phyloP scores from a whole-genome alignment of 2,888 invertebrate genomes.

The Mesochorus sp. region DNA sequence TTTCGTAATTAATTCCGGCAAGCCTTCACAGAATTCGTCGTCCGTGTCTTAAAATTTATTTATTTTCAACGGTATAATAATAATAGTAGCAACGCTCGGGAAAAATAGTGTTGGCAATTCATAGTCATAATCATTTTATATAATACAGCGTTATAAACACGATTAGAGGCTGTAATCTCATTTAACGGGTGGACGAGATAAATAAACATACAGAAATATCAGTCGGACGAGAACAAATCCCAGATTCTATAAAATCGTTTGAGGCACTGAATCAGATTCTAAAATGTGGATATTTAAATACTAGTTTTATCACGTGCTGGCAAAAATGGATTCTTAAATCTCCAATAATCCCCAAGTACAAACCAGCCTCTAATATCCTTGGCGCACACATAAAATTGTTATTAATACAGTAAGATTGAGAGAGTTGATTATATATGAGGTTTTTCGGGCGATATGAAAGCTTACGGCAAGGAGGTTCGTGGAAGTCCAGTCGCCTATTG shows the following conservation, averaged over 20 bases:
- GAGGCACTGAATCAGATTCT: too few relatives aligned
- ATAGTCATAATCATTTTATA: not conserved
- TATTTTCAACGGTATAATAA: conserved; percentile 1
- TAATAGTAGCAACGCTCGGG: not conserved
- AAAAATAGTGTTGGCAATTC: not conserved
- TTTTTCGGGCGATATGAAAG: conserved; percentile 67
- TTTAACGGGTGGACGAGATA: too few relatives aligned
- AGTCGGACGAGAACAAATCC: too few relatives aligned
- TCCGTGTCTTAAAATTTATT: conserved; percentile 18
- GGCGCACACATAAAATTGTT: conserved; percentile 67
- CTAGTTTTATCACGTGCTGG: too few relatives aligned
- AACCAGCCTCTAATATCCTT: not conserved
- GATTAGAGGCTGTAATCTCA: too few relatives aligned
- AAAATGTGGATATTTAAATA: too few relatives aligned
- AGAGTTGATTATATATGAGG: conserved; percentile 78
- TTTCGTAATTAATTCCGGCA: conserved; percentile 57
- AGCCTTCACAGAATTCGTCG: conserved; percentile 11
- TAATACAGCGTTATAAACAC: too few relatives aligned
- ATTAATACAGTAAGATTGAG: conserved; percentile 78
- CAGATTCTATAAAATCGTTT: too few relatives aligned
- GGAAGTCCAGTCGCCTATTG: conserved; percentile 34
- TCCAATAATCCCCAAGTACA: not conserved
- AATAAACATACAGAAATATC: too few relatives aligned
- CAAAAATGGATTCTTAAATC: not conserved
- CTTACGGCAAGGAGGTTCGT: conserved; percentile 51